Conservation (phyloP, 2,113 vertebrate species). For the Ceyx cyanopectus region DNA sequence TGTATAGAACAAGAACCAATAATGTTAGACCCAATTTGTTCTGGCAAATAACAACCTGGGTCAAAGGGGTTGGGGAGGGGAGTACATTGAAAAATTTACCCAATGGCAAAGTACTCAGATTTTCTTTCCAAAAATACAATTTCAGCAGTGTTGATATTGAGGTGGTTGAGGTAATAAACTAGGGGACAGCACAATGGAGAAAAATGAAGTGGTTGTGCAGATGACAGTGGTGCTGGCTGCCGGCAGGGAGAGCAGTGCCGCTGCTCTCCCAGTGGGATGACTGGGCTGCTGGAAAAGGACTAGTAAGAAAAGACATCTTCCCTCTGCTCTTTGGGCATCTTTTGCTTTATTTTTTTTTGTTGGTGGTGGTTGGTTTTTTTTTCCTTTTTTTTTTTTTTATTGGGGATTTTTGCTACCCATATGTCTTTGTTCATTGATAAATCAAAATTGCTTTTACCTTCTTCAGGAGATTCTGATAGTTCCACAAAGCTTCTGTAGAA, state of each 20-base stretch:
- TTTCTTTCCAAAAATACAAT: background rate
- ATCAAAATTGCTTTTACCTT: background rate
- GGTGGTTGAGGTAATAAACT: background rate
- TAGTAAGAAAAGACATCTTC: background rate
- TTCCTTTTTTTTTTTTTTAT: background rate
- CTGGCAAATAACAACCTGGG: slow-evolving; percentile 8
- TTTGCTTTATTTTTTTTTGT: background rate
- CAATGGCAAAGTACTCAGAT: background rate
- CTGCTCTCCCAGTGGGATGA: background rate
- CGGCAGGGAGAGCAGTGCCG: background rate
- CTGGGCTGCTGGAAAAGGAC: background rate
- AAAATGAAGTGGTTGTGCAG: background rate
- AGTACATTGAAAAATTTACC: slow-evolving; percentile 19
- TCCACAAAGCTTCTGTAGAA: background rate
- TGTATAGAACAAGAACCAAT: slow-evolving; percentile 49
- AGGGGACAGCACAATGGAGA: background rate
- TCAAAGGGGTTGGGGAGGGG: background rate
- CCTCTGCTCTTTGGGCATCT: background rate
- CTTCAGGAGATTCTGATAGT: background rate
- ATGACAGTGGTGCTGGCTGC: background rate
- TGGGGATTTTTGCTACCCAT: background rate
- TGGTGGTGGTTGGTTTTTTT: too few relatives aligned
- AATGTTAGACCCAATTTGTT: slow-evolving; percentile 19
- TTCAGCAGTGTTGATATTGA: background rate
- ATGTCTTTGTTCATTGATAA: background rate